Percentiles rank a stretch among this genome's conserved stretches.
These are phyloP conservation scores for Philopotamus ludificatus DNA, from an alignment of 1,140 invertebrate genomes.

Conservation along the genomic window DNA sequence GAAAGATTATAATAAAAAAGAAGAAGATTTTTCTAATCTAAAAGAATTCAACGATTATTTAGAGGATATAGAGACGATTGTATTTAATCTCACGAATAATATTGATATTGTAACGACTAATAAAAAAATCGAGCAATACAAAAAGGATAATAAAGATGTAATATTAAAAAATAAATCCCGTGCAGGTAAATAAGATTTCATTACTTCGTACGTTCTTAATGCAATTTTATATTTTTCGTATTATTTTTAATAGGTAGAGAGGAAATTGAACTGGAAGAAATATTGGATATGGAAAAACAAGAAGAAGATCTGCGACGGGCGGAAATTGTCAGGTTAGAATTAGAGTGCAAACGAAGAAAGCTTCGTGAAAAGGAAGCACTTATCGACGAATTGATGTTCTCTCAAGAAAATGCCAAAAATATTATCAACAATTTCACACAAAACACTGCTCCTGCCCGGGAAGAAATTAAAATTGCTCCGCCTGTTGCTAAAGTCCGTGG, in stretches of 20 bases:
- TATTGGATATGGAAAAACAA: constrained; percentile 82
- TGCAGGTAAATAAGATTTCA: constrained; percentile 51
- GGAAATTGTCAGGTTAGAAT: constrained; percentile 63
- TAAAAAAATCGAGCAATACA: constrained; percentile 90
- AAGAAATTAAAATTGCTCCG: constrained; percentile 60
- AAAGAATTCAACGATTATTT: constrained; percentile 92
- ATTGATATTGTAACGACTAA: constrained; percentile 89
- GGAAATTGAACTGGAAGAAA: constrained; percentile 81
- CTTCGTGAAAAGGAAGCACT: constrained; percentile 83
- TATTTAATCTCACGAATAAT: constrained; percentile 90
- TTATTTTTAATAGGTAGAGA: constrained; percentile 55
- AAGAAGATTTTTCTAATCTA: constrained; percentile 81
- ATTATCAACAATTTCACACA: constrained; percentile 84
- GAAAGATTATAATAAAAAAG: constrained; percentile 88
- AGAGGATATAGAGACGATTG: constrained; percentile 87
- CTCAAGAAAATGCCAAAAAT: constrained; percentile 80
- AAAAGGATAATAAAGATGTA: constrained; percentile 87
- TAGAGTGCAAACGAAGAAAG: constrained; percentile 79
- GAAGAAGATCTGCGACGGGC: constrained; percentile 65
- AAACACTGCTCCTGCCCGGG: constrained; percentile 60
- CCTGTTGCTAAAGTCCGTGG: constrained; percentile 48
- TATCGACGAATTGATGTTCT: constrained; percentile 93
- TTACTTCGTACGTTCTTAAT: neutral
- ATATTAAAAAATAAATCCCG: constrained; percentile 86
- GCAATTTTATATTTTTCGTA: constrained; percentile 18